Base-by-base conservation (phyloP, 2,113 vertebrate genomes). In the Hemiprocne comata region DNA sequence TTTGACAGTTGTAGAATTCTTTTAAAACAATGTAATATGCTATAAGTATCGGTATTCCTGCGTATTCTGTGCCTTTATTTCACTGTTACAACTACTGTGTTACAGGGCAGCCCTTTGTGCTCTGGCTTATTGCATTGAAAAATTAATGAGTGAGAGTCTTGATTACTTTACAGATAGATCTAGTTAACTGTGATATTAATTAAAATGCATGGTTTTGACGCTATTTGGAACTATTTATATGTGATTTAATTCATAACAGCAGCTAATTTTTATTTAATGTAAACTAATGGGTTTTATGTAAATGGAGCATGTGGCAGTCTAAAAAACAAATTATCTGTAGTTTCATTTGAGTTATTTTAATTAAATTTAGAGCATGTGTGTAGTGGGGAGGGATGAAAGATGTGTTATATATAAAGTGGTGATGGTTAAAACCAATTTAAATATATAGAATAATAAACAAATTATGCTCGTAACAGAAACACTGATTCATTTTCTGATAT, bases 271-370 rank as follows among this genome's bases (percentile, higher is more conserved):
- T 98, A 98, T 98, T 98, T 98, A 98, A 98, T 98, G 96, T 97
- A 98, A 98, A 98, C 97, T 98, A 98, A 98, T 98, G 96, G 97
- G 94, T 97, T 98, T 98, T 98, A 98, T 98, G 98, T 98, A 98
- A 98, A 98, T 98, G 97, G 95, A 98, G 96, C 98, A 98, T 98
- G 98, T 98, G 98, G 97, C 98, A 98, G 95, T 98, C 98, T 98
- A 98, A 98, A 98, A 98, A 98, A 98, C 97, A 98, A 98, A 98
- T 98, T 98, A 98, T 98, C 98, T 98, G 96, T 96, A 98, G 97
- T 98, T 98, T 98, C 97, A 98, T 98, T 98, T 98, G 97, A 98
- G 97, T 98, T 98, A 98, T 97, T 98, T 98, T 98, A 98, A 98
- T 98, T 98, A 98, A 98, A 98, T 98, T 98, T 98, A 96, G 96